Evolutionary conservation across 2,797 vertebrate species (phyloP).

Genomic region (Falco concolor): DNA sequence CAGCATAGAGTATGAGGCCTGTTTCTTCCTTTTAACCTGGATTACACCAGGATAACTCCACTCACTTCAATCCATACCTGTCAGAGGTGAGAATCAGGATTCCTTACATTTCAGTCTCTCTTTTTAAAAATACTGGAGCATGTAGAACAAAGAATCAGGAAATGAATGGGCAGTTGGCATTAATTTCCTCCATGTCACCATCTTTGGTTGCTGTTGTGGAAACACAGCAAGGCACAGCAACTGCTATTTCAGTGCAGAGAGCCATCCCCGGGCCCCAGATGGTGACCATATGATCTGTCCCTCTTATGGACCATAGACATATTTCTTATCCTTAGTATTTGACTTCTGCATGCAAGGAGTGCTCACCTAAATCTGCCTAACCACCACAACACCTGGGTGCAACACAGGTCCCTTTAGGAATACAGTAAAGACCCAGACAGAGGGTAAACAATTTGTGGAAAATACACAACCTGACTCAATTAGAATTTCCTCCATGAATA

Average conservation of each 20-base stretch:
- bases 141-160: conserved; percentile 12
- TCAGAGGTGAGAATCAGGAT: not conserved
- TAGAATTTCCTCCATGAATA: conserved; percentile 55
- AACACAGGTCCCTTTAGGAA: conserved; percentile 49
- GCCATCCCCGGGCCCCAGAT: conserved; percentile 35
- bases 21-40: conserved; percentile 2
- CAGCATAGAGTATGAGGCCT: not conserved
- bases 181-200: conserved; percentile 42
- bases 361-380: conserved; percentile 24
- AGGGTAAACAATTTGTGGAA: conserved; percentile 54
- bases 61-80: not conserved
- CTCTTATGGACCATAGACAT: not conserved
- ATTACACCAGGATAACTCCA: not conserved
- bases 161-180: conserved; percentile 29
- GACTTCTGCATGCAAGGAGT: not conserved
- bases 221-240: conserved; percentile 37
- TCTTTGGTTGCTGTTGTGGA: conserved; percentile 38
- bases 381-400: conserved; percentile 1
- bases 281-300: conserved; percentile 56
- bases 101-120: not conserved
- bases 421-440: conserved; percentile 41
- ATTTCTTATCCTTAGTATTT: conserved; percentile 5
- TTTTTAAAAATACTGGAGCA: not conserved
- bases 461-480: conserved; percentile 45
- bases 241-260: not conserved